A percentile compares a stretch with the other conserved stretches of the same genome.
Conservation (phyloP, 2,113 vertebrate genomes). For the Sialia sialis region DNA sequence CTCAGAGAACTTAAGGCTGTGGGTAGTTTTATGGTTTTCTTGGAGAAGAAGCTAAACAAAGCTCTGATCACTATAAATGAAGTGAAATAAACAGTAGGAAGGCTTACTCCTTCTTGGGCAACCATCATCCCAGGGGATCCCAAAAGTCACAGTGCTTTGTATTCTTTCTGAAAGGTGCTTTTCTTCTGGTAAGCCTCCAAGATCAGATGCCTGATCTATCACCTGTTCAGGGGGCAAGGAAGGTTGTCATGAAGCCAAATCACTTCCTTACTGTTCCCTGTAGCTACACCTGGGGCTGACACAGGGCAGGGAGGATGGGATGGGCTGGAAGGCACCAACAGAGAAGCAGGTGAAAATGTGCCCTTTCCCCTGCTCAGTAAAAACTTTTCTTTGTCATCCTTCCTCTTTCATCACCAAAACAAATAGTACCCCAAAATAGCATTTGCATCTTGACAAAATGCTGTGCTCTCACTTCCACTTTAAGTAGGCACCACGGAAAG, state of each 20-base stretch:
- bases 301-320: neutral
- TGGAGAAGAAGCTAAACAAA: neutral
- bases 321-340: neutral
- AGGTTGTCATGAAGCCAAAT: neutral
- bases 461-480: fast-evolving
- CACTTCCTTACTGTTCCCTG: neutral
- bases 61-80: neutral
- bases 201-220: neutral
- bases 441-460: neutral
- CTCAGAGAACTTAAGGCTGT: neutral
- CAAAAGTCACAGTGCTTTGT: neutral
- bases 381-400: neutral
- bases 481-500: neutral
- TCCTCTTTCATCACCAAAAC: neutral
- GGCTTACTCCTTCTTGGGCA: neutral
- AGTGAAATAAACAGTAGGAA: neutral
- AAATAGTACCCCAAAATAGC: neutral
- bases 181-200: neutral
- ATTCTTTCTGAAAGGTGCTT: neutral
- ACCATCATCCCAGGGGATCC: neutral
- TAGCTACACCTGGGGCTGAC: neutral
- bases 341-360: neutral
- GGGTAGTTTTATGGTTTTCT: neutral
- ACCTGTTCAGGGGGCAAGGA: neutral
- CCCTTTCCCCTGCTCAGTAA: neutral